Base-by-base conservation (phyloP, 2,113 vertebrate genomes). In the Natator depressus region DNA sequence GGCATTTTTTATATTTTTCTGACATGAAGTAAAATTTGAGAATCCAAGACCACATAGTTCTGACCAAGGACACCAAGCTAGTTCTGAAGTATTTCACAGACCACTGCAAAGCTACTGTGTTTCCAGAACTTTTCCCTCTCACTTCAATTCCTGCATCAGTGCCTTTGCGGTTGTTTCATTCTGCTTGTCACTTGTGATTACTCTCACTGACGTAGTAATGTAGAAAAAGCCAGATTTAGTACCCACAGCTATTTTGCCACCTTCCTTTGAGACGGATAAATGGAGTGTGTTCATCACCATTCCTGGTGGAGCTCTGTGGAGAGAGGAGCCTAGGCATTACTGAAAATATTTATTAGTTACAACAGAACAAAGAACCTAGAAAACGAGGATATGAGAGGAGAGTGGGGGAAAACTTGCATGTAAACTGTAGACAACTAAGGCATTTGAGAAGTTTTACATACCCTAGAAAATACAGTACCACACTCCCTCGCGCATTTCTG, bases 71-170 rank as follows among this genome's bases (percentile, higher is more conserved):
- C 85, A 80, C 29, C 82, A 85, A 72, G 38, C 76, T 22, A 46
- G 19, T 89, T 76, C 86, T 85, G 89, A 94, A 95, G 83, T 69
- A 82, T 42, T 92, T 94, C n/a, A 86, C 53, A 94, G 82, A 94
- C 53, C 80, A n/a, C 4, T 5, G 47, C 0, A 0, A 54, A 94
- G 55, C 54, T 89, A 38, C 84, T 79, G 80, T 91, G 22, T 84
- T 95, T 69, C 69, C 50, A 81, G 78, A 81, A 42, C 20, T 85
- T 80, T 85, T 35, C 50, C 31, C 54, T n/a, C 86, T 86, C 47
- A 91, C 51, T 86, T 91, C 91, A 78, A 76, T 46, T 69, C 42
- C 91, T 14, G 3, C 50, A 49, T 92, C 51, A 87, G 25, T 86
- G 46, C 78, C 62, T 94, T 95, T 13, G 1, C 38, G 84, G 47